Evolutionary conservation across 2,113 vertebrate genomes (phyloP), one percentile per base, ranked within the genome.

Genomic region (Diadophis punctatus): DNA sequence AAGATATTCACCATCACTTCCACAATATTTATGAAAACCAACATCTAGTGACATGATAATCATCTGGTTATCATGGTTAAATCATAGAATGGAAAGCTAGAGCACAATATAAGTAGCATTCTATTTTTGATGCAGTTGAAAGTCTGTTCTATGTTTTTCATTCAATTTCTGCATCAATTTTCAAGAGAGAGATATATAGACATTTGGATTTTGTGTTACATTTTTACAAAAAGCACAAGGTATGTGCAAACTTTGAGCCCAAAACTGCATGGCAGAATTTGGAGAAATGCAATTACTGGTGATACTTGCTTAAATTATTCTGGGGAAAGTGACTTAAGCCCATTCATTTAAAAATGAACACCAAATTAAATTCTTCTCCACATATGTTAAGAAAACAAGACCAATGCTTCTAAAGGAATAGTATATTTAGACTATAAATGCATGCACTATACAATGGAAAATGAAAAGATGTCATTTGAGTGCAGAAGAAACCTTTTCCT

Each of bases 361-460:
- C 39, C 23, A 46, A 89, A 46, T 55, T 10, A 46, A 58, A 27
- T 34, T 46, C 55, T 56, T 48, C 27, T 27, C 27, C n/a, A 52
- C 3, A 18, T 1, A 6, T 25, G 48, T 43, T 30, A 30, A 87
- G 34, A 12, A 91, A 91, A 86, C 4, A 87, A 30, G 6, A 9
- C 11, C 27, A 34, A 39, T 25, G 20, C 8, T 34, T 5, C 34
- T 11, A 87, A 63, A 91, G 10, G 46, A 51, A 60, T 58, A 22
- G 22, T n/a, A 91, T 87, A 91, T 49, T 51, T 23, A 23, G 7
- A 14, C n/a, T 51, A 48, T 12, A 60, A 63, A 87, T 34, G 48
- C 46, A 27, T 27, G n/a, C 0, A 4, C 0, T 4, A 16, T 1
- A 12, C 8, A n/a, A 60, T 16, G 30, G 11, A 30, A n/a, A 87